phyloP scores from a whole-genome alignment of 2,888 invertebrate species.

The Synergus japonicus region DNA sequence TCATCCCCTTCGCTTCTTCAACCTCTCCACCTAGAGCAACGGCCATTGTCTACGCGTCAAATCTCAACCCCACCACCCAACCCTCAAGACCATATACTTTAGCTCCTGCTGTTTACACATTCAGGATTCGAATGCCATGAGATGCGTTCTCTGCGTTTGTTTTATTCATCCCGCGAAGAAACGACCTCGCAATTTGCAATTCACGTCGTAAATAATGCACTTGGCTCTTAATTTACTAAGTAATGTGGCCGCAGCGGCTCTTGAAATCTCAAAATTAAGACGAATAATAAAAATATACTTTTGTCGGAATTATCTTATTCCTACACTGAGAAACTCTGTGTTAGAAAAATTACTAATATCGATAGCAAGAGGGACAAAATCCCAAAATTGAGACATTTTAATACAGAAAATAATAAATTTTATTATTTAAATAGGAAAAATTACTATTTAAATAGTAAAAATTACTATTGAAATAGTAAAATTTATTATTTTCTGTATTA shows the following conservation, averaged over 20 bases:
- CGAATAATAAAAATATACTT: too few species aligned
- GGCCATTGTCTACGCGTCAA: slow-evolving; percentile 74
- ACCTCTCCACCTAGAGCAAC: slow-evolving; percentile 60
- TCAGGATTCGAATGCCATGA: slow-evolving; percentile 36
- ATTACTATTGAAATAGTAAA: too few species aligned
- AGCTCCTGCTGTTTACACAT: slow-evolving; percentile 39
- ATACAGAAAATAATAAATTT: too few species aligned
- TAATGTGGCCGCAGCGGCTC: background rate
- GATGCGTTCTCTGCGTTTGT: slow-evolving; percentile 23
- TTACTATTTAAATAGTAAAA: too few species aligned
- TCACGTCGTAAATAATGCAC: slow-evolving; percentile 25
- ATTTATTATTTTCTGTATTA: too few species aligned
- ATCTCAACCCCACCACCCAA: slow-evolving; percentile 63
- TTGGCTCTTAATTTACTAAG: slow-evolving; percentile 9
- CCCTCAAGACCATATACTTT: slow-evolving; percentile 23
- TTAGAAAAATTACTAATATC: too few species aligned
- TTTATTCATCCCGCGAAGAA: slow-evolving; percentile 24
- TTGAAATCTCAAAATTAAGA: background rate
- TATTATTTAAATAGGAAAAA: too few species aligned
- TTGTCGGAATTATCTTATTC: too few species aligned
- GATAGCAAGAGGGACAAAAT: too few species aligned
- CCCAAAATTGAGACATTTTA: too few species aligned
- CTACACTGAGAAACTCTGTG: too few species aligned
- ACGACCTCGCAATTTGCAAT: slow-evolving; percentile 12
- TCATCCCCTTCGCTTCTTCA: slow-evolving; percentile 54